Conservation (phyloP, 2,113 vertebrate species). For the Saguinus midas region DNA sequence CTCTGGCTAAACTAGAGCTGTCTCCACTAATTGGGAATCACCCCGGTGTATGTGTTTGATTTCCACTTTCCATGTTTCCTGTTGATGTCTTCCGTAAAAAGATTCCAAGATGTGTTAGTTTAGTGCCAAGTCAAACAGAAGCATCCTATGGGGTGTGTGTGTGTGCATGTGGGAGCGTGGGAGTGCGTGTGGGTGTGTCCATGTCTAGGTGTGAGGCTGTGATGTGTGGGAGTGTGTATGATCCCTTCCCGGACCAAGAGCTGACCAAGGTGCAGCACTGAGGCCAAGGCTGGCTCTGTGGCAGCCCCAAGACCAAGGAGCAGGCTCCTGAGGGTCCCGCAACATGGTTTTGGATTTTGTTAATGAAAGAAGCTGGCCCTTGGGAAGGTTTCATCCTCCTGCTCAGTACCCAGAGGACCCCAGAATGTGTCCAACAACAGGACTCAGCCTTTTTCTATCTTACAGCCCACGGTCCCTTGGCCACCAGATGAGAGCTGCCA, state of each 20-base stretch:
- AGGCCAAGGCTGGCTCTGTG: not conserved
- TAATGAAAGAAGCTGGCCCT: not conserved
- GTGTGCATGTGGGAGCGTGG: no score
- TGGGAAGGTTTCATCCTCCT: not conserved
- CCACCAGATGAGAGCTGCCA: no score
- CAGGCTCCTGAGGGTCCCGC: not conserved
- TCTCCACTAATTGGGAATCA: not conserved
- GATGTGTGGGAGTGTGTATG: no score
- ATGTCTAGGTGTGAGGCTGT: no score
- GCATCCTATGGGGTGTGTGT: not conserved
- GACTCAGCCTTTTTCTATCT: not conserved
- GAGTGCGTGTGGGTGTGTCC: no score
- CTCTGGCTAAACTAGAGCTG: not conserved
- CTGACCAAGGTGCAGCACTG: not conserved
- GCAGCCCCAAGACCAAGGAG: accelerated
- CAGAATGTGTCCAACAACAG: not conserved
- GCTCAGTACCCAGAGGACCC: not conserved
- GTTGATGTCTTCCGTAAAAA: conserved; percentile 85
- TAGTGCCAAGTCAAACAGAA: conserved; percentile 84
- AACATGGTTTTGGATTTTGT: not conserved
- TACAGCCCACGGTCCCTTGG: not conserved
- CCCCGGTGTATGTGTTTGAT: not conserved
- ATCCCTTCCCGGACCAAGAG: not conserved
- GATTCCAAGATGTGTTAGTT: conserved; percentile 89
- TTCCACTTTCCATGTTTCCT: conserved; percentile 84